These are phyloP conservation scores for Rhamphomyia laevipes DNA, from an alignment of 2,888 invertebrate species.

Conservation along the genomic window DNA sequence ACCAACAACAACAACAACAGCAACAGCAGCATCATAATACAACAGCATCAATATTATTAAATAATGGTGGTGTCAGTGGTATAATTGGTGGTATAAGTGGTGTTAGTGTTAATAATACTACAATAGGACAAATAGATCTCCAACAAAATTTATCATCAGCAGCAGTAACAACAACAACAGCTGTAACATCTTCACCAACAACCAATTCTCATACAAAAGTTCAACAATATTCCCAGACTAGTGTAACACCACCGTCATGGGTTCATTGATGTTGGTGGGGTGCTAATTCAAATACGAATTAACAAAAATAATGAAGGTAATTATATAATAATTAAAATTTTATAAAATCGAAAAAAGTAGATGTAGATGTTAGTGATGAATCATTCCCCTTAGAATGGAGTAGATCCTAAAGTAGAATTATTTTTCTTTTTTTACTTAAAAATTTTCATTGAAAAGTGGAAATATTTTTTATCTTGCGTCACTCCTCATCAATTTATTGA, in stretches of 20 bases:
- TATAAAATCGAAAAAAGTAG: no score
- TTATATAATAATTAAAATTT: no score
- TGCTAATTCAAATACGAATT: not conserved
- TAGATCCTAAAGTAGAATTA: no score
- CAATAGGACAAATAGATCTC: not conserved
- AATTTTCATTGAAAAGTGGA: no score
- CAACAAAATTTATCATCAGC: not conserved
- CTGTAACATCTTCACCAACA: constrained; percentile 29
- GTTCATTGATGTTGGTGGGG: constrained; percentile 27
- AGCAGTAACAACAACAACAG: constrained; percentile 20
- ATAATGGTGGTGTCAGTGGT: constrained; percentile 11
- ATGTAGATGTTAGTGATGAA: no score
- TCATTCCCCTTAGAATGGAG: no score
- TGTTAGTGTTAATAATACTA: not conserved
- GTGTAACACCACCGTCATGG: constrained; percentile 37
- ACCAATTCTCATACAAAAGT: constrained; percentile 42
- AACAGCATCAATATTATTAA: constrained; percentile 14
- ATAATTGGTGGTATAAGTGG: not conserved
- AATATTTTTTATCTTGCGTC: no score
- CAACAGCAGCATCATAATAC: constrained; percentile 20
- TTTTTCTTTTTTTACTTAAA: no score
- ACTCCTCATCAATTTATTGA: no score
- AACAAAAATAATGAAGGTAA: no score
- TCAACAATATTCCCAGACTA: constrained; percentile 39
- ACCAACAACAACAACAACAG: constrained; percentile 16